Conservation (phyloP, 2,797 vertebrate genomes). For the Ptychadena robeensis region DNA sequence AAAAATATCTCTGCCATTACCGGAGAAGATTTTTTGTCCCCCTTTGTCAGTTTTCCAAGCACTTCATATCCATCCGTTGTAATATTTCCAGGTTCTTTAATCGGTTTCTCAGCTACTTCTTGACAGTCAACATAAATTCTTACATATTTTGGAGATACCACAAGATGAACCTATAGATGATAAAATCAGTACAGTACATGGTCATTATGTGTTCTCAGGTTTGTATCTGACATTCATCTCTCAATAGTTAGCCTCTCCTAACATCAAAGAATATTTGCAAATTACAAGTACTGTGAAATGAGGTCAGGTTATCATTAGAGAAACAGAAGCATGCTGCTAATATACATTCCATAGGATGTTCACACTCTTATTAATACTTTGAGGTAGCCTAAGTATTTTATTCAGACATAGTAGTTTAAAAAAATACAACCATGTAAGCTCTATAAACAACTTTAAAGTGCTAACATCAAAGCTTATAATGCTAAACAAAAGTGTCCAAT, state of each 20-base stretch:
- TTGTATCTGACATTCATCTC: not conserved
- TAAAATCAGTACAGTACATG: constrained; percentile 4
- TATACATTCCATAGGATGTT: no score
- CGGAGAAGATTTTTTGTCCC: constrained; percentile 83
- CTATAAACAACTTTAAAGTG: no score
- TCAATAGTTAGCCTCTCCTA: not conserved
- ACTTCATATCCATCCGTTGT: constrained; percentile 92
- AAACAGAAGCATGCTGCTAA: not conserved
- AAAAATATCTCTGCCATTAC: constrained; percentile 75
- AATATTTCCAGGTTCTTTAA: constrained; percentile 87
- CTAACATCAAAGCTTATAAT: no score
- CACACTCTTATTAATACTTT: no score
- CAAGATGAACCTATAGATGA: constrained; percentile 86
- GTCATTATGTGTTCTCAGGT: not conserved
- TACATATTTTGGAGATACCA: constrained; percentile 87
- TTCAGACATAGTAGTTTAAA: no score
- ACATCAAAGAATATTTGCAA: not conserved
- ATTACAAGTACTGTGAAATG: not conserved
- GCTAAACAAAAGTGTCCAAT: no score
- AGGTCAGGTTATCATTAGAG: not conserved
- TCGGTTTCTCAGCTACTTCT: constrained; percentile 85
- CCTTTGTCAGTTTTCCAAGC: constrained; percentile 88
- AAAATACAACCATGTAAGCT: no score
- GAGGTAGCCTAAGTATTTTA: no score
- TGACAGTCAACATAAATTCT: constrained; percentile 93